Evolutionary conservation across 2,113 vertebrate genomes (phyloP).

Genomic region (Misgurnus mizolepis): DNA sequence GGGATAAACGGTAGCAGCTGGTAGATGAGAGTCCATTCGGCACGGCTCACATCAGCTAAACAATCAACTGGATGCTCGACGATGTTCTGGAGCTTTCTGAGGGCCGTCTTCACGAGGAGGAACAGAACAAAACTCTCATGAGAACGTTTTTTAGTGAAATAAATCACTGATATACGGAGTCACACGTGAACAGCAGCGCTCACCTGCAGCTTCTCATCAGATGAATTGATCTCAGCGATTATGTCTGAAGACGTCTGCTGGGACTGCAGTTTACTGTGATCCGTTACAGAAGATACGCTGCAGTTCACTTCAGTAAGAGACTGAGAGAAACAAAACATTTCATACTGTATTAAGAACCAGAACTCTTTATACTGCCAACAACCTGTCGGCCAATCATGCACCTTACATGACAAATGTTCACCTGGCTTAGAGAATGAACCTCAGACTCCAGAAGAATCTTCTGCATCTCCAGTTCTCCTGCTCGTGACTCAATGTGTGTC

Average conservation of each 20-base stretch:
- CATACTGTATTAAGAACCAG: too few relatives aligned
- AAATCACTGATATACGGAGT: background rate
- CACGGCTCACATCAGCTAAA: background rate
- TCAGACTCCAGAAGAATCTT: slow-evolving; percentile 44
- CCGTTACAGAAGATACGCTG: slow-evolving; percentile 43
- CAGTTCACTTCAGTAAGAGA: slow-evolving; percentile 49
- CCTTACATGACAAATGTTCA: background rate
- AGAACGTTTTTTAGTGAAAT: background rate
- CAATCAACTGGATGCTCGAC: slow-evolving; percentile 13
- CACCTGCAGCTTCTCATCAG: slow-evolving; percentile 62
- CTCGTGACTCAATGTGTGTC: background rate
- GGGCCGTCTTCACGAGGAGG: slow-evolving; percentile 52
- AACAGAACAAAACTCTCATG: background rate
- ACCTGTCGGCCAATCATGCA: too few relatives aligned
- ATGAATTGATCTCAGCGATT: slow-evolving; percentile 49
- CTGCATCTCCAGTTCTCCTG: slow-evolving; percentile 34
- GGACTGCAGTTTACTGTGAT: slow-evolving; percentile 36
- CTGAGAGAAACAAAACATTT: slow-evolving; percentile 37
- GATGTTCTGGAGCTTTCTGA: slow-evolving; percentile 57
- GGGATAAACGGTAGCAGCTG: slow-evolving; percentile 44
- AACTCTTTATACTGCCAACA: too few relatives aligned
- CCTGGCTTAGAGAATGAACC: slow-evolving; percentile 39
- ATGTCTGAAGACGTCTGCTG: background rate
- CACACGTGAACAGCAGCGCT: background rate
- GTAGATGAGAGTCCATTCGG: slow-evolving; percentile 7